phyloP scores from a whole-genome alignment of 2,797 vertebrate genomes.

The Intellagama lesueurii region DNA sequence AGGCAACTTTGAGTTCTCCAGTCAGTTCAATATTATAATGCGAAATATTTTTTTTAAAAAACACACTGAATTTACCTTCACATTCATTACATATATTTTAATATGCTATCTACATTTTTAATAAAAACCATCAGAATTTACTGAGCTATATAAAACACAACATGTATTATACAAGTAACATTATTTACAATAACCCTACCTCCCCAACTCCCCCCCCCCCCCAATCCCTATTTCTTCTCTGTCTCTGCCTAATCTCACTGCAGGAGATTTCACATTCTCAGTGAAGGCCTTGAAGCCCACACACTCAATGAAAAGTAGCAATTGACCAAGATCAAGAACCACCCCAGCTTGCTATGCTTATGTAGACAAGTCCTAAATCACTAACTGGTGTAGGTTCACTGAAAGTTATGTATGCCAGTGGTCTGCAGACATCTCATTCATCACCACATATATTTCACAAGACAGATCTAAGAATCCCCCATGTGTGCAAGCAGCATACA shows the following conservation, averaged over 20 bases:
- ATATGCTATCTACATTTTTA: slow-evolving; percentile 57
- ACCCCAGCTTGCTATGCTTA: background rate
- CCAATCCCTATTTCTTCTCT: background rate
- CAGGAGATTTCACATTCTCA: slow-evolving; percentile 35
- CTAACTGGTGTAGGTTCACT: background rate
- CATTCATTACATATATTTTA: slow-evolving; percentile 47
- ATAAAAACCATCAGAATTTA: slow-evolving; percentile 30
- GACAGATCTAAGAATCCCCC: background rate
- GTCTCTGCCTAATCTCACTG: slow-evolving; percentile 40
- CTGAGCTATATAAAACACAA: slow-evolving; percentile 56
- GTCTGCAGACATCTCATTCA: background rate
- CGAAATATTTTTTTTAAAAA: slow-evolving; percentile 50
- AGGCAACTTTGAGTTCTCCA: slow-evolving; percentile 46
- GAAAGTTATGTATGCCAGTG: background rate
- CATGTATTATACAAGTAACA: slow-evolving; percentile 32
- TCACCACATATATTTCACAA: background rate
- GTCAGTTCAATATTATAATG: slow-evolving; percentile 31
- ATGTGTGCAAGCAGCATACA: background rate
- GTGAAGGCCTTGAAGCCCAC: slow-evolving; percentile 9
- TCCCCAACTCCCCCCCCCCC: background rate
- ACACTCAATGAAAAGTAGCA: background rate
- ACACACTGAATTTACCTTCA: slow-evolving; percentile 37
- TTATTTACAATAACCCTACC: slow-evolving; percentile 7
- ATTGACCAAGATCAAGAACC: background rate
- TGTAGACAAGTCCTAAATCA: background rate